Evolutionary conservation across 2,113 vertebrate genomes (phyloP), one percentile per base, ranked within the genome.

Genomic region (Sander lucioperca): DNA sequence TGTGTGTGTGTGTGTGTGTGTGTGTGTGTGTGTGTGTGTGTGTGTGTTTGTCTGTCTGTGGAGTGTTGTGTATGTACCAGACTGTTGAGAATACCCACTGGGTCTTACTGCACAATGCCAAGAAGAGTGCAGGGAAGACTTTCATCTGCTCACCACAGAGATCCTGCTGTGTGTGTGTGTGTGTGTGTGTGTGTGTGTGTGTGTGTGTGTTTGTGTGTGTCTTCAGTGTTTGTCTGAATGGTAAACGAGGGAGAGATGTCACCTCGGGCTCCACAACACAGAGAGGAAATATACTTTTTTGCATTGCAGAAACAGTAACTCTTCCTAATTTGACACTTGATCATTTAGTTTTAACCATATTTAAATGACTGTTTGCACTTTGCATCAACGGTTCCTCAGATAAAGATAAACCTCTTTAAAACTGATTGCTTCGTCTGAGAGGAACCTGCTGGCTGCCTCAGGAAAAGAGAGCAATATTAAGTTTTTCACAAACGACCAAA

Each of bases 91-190:
- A 85, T 72, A 84, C 79, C 91, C 86, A 79, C 79, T 88, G 82
- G 83, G 86, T 87, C 80, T 70, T 85, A 81, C 84, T 82, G 88
- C 87, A 88, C 86, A 89, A 88, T 87, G 70, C 85, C 75, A 83
- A 89, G 83, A 89, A 82, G 84, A 89, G 84, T 89, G 68, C 82
- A 91, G 90, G 82, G 74, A 73, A 69, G 75, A 91, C 90, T 92
- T 94, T 94, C 83, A 94, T 93, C 89, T 91, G 87, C 81, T 91
- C 80, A 90, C 84, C 69, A 70, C 64, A 53, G 63, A 82, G 50
- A 85, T 77, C 74, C 39, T 82, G 77, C 57, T 77, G 70, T 2
- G 82, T 87, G 63, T 87, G 74, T 87, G 75, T 72, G 39, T 27
- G 5, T 67, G 33, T 59, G 57, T 59, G 25, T 58, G 56, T 25